Evolutionary conservation across 2,113 vertebrate genomes (phyloP), one percentile per base, ranked within the genome.

Genomic region (Tachuris rubrigastra): DNA sequence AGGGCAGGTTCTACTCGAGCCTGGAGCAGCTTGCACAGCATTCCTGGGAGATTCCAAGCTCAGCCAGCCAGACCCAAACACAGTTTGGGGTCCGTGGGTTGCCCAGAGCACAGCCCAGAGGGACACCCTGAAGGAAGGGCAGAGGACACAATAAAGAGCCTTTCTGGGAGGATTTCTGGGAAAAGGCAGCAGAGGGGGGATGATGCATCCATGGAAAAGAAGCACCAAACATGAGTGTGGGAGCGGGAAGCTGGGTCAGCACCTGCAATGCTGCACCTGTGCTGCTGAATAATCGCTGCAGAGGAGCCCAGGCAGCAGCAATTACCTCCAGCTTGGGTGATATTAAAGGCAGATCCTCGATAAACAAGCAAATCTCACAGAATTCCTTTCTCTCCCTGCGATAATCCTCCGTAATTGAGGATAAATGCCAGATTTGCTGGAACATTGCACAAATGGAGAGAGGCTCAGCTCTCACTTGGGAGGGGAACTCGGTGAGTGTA

Each of bases 401-500:
- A 3, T 96, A 97, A 97, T 96, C 96, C 95, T 17, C 82, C 27
- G 6, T 97, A 97, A 97, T 97, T 95, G 95, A 0, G 5, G 85
- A 52, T 96, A 94, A 96, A 72, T 9, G 67, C 78, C 78, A 58
- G 79, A 91, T 93, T 94, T 93, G 88, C 79, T 25, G 13, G 59
- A 94, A 37, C 17, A 1, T 42, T 58, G 67, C 72, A 41, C 56
- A n/a, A 72, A 47, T 4, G 72, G 63, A 47, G 53, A 8, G 63
- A 81, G 79, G 92, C 79, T 78, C 50, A 85, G 74, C 80, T 66
- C 75, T 80, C 88, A 6, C 74, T 60, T 3, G 12, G 78, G 35
- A 83, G 85, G 67, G 68, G 75, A 37, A 74, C 56, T 20, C 30
- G 12, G 73, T 15, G 67, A n/a, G 13, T 1, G 37, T 10, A 3